Base-by-base conservation (phyloP, 2,797 vertebrate genomes). In the Glossophaga mutica region DNA sequence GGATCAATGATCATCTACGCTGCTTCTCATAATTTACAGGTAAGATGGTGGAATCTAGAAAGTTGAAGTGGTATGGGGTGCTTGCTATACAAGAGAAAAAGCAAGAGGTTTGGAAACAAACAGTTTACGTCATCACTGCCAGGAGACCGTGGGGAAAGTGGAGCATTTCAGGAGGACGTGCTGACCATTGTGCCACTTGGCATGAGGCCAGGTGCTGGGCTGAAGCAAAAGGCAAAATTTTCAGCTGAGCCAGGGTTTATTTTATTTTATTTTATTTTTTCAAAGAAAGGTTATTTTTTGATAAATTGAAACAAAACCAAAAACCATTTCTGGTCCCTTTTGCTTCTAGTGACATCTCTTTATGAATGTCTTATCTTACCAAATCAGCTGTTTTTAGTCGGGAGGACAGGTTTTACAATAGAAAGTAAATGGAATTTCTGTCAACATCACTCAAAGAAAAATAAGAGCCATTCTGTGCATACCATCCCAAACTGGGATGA, bases 401-500 rank as follows among this genome's bases (percentile, higher is more conserved):
- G 10, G 34, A 95, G 76, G 44, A 57, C 37, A 78, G 6, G 1
- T 83, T 96, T 96, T 83, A 91, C 93, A 94, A 78, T 42, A 97
- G 73, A 83, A 94, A 59, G 48, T 88, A 94, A 95, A 70, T 11
- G 10, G 5, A 46, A 22, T 68, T 32, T 39, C 18, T 57, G 57
- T 83, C 87, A 96, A 12, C 15, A 59, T 79, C 32, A 48, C 50
- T 94, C 84, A 71, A 32, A 55, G 78, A 87, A 67, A 94, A 89
- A 57, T 9, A 46, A 46, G 94, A 85, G 39, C 19, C 39, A 32
- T 87, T 70, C 82, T 83, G 46, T 67, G 29, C 84, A 68, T 59
- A 9, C 32, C 29, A 16, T 78, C 71, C 26, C 57, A 65, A 74
- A 67, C 8, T 26, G 34, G 71, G 48, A 32, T 55, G 44, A 46